phyloP scores from a whole-genome alignment of 2,797 vertebrate genomes.

The Monodelphis domestica region DNA sequence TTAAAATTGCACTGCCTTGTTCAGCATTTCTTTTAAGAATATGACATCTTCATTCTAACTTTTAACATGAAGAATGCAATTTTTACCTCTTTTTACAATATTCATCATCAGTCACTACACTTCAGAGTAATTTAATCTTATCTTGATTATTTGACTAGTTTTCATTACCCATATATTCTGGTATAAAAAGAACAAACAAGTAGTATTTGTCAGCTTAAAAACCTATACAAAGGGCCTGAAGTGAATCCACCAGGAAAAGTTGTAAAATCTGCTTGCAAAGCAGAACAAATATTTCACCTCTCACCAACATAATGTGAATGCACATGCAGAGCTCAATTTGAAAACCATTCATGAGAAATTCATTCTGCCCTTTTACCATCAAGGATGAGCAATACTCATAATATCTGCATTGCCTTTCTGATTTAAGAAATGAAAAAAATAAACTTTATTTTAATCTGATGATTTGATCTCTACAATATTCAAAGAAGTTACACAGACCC shows the following conservation, averaged over 20 bases:
- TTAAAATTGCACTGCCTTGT: constrained; percentile 20
- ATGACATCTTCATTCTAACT: constrained; percentile 31
- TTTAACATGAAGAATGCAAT: constrained; percentile 22
- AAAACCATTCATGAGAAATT: constrained; percentile 4
- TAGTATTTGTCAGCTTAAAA: not conserved
- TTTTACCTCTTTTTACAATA: constrained; percentile 16
- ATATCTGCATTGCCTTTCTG: constrained; percentile 1
- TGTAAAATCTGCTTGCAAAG: not conserved
- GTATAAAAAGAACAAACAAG: not conserved
- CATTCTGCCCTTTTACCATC: not conserved
- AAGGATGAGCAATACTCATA: constrained; percentile 48
- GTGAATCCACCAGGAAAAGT: not conserved
- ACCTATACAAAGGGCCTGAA: constrained; percentile 2
- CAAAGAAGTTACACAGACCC: not conserved
- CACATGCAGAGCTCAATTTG: not conserved
- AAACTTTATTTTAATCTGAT: not conserved
- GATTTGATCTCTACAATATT: not conserved
- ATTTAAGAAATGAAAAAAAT: constrained; percentile 15
- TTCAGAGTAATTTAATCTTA: constrained; percentile 12
- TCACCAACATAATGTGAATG: not conserved
- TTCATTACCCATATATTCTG: not conserved
- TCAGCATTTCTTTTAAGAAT: not conserved
- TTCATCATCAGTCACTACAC: constrained; percentile 5
- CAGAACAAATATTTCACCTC: constrained; percentile 13
- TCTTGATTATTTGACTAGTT: not conserved